These are phyloP conservation scores for Druceiella hillmani DNA, from an alignment of 2,888 invertebrate species.

Conservation along the genomic window DNA sequence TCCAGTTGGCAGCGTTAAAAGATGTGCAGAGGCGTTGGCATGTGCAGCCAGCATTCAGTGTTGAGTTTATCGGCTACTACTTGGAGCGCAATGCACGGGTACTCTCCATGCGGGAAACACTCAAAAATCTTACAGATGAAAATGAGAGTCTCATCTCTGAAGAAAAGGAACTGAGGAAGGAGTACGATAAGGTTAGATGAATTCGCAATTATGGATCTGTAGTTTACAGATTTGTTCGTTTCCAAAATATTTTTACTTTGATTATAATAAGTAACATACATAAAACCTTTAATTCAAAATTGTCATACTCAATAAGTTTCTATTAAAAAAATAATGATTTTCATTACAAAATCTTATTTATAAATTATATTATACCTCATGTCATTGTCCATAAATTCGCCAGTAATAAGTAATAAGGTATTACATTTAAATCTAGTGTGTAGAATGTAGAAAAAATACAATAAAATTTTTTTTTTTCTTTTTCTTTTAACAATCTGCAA, in stretches of 20 bases:
- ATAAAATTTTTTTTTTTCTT: too few relatives aligned
- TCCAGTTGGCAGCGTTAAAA: constrained; percentile 64
- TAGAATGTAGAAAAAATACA: too few relatives aligned
- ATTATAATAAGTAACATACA: too few relatives aligned
- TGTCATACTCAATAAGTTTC: too few relatives aligned
- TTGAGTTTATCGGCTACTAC: constrained; percentile 93
- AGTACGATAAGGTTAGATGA: constrained; percentile 70
- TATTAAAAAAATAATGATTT: too few relatives aligned
- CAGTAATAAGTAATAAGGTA: too few relatives aligned
- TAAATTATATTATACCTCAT: too few relatives aligned
- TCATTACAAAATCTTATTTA: too few relatives aligned
- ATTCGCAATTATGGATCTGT: neutral
- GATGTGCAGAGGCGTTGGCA: constrained; percentile 93
- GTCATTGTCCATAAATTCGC: too few relatives aligned
- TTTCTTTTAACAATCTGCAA: too few relatives aligned
- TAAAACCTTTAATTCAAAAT: too few relatives aligned
- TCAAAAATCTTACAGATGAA: constrained; percentile 68
- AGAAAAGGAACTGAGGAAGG: constrained; percentile 66
- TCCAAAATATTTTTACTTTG: constrained; percentile 1
- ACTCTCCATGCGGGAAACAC: constrained; percentile 68
- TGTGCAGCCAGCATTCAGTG: constrained; percentile 88
- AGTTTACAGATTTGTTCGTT: constrained; percentile 6
- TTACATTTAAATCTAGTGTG: too few relatives aligned
- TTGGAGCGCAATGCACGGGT: constrained; percentile 82
- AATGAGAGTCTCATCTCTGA: constrained; percentile 72